Base-by-base conservation (phyloP, 2,888 invertebrate genomes). In the Steinernema hermaphroditum region DNA sequence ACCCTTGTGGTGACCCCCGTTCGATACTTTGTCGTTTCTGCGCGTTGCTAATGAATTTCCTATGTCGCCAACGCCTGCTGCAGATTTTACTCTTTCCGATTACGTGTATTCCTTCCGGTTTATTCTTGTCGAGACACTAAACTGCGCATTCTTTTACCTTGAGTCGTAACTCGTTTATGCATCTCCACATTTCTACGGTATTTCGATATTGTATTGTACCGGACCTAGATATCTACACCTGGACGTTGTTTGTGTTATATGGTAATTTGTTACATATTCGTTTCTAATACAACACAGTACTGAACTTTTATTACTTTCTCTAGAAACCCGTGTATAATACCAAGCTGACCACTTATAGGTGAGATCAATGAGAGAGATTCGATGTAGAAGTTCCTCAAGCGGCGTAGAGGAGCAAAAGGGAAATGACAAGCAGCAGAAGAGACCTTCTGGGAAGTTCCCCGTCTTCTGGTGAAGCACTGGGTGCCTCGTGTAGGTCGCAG, bases 101-200 rank as follows among this genome's bases (percentile, higher is more conserved):
- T 62, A 62, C 62, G 62, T 62, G 62, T 62, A 62, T 62, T 50
- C 22, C 2, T 24, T 24, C 62, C 62, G 62, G 62, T 29, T 62
- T 62, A 16, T 62, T 46, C 46, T 62, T 29, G 27, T 62, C 32
- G 12, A 27, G 16, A 27, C 16, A 27, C 32, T 29, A 6, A n/a
- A 24, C 19, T 9, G 19, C 24, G 24, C 50, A 22, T 24, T 19
- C 50, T 50, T 50, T 50, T 24, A 50, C 19, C 12, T 4, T 50
- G 50, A 50, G 50, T 50, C 24, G 16, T 46, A 14, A 4, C 50
- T 50, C 50, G 12, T 50, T n/a, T 50, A 22, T 50, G 50, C 50
- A 16, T 46, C 24, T 37, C 12, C 37, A n/a, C 50, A 19, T 24
- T 9, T 50, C 50, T 50, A 50, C 24, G 50, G 50, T 19, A n/a